Base-by-base conservation (phyloP, 1,140 invertebrate genomes). In the Littorina saxatilis region DNA sequence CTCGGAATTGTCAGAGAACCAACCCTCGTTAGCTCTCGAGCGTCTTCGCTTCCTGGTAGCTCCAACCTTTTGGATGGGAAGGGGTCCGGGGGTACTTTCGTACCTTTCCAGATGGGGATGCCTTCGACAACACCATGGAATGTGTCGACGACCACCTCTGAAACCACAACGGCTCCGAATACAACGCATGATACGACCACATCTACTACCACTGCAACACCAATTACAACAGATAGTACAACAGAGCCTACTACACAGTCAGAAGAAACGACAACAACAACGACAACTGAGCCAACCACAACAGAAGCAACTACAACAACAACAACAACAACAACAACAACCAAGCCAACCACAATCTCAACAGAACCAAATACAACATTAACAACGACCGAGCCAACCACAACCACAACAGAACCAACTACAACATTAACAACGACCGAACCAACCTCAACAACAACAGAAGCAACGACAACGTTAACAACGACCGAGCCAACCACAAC, bases 11-110 rank as follows among this genome's bases (percentile, higher is more conserved):
- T 63, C 58, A 43, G 15, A 39, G 55, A 78, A 39, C 32, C 55
- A 9, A 52, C 52, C 15, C 17, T 78, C 35, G 32, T 78, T 23
- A 78, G 39, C 55, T 78, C 76, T 3, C 29, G 55, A 20, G 76
- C 76, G 2, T 78, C 76, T 11, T n/a, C 58, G 27, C 27, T 78
- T 40, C 55, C 76, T 2, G 76, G 76, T 2, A 40, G 13, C 17
- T 61, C 55, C 32, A 78, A 78, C 55, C n/a, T 11, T 9, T 11
- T 63, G 55, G 32, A 35, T 11, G 76, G 23, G 1, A 78, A 78
- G 39, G 37, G 35, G 15, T 2, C 23, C 23, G 29, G 5, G 1
- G 32, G 39, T 15, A 11, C 66, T 68, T 39, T 68, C 23, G 27
- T 32, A 32, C 61, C n/a, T 50, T 50, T 50, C 7, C 61, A 63